These are phyloP conservation scores for Sylvicola cinctus DNA, from an alignment of 2,888 invertebrate genomes.

Conservation along the genomic window DNA sequence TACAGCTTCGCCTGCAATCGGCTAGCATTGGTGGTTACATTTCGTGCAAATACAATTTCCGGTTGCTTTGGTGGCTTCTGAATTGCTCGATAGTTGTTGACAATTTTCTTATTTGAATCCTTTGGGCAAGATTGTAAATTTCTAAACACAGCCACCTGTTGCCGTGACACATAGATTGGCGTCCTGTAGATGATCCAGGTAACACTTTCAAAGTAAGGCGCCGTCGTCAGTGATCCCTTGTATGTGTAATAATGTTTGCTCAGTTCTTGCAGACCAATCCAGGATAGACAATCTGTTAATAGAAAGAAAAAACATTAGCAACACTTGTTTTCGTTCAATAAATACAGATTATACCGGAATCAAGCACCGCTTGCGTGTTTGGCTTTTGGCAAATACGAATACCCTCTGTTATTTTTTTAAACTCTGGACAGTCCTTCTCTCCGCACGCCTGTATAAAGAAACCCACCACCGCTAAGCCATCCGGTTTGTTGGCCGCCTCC, in stretches of 20 bases:
- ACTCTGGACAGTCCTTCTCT: conserved; percentile 34
- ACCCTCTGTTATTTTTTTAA: conserved; percentile 35
- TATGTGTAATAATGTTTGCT: conserved; percentile 51
- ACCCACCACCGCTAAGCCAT: conserved; percentile 48
- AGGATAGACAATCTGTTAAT: conserved; percentile 37
- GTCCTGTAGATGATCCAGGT: conserved; percentile 54
- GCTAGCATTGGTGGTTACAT: too few relatives aligned
- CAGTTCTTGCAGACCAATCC: conserved; percentile 44
- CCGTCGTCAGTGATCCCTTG: conserved; percentile 49
- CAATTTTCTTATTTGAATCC: conserved; percentile 24
- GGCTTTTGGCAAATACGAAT: conserved; percentile 23
- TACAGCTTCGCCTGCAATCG: too few relatives aligned
- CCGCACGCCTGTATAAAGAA: conserved; percentile 40
- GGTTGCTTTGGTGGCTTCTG: conserved; percentile 23
- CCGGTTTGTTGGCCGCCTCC: conserved; percentile 42
- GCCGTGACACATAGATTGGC: conserved; percentile 41
- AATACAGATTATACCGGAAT: conserved; percentile 21
- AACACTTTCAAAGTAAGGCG: conserved; percentile 50
- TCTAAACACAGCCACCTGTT: conserved; percentile 34
- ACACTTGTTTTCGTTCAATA: conserved; percentile 6
- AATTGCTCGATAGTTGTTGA: conserved; percentile 24
- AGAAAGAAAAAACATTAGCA: conserved; percentile 6
- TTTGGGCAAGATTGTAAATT: conserved; percentile 24
- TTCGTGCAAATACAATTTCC: conserved; percentile 23
- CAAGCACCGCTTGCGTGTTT: conserved; percentile 21